Conservation (phyloP, 2,113 vertebrate genomes). For the Megaleporinus macrocephalus region DNA sequence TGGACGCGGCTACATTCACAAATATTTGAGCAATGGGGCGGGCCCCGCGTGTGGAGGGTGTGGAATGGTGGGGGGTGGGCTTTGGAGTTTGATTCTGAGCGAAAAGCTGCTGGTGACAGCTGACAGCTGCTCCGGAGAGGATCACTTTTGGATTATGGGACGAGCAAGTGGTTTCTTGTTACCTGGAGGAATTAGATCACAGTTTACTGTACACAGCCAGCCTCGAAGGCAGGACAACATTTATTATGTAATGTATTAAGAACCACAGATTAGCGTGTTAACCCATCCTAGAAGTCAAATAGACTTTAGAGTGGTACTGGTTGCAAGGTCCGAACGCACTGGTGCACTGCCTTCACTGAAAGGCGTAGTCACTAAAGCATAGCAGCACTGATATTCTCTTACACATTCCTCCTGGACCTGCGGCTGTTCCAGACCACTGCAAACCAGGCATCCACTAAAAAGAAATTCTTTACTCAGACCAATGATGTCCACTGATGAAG, state of each 20-base stretch:
- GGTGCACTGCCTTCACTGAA: not conserved
- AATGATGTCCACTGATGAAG: not conserved
- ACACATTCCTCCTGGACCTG: not conserved
- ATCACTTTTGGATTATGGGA: conserved; percentile 39
- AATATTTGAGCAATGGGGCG: conserved; percentile 58
- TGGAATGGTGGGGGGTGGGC: conserved; percentile 21
- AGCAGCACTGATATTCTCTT: conserved; percentile 6
- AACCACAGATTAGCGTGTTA: not conserved
- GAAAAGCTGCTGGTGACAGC: conserved; percentile 51
- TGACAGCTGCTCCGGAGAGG: conserved; percentile 52
- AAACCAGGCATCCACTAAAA: not conserved
- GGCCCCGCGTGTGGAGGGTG: conserved; percentile 36
- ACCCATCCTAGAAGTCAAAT: too few species aligned
- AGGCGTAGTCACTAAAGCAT: not conserved
- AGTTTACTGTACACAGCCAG: conserved; percentile 15
- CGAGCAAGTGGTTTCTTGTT: conserved; percentile 4
- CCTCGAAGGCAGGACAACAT: not conserved
- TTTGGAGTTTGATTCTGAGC: conserved; percentile 33
- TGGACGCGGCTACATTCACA: conserved; percentile 25
- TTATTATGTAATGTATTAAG: not conserved
- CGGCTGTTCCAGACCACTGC: conserved; percentile 26
- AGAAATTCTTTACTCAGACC: not conserved
- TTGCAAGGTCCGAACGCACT: not conserved
- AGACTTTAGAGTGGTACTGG: not conserved
- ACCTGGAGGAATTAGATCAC: conserved; percentile 8